Conservation (phyloP, 2,113 vertebrate genomes). For the Brachyistius frenatus region DNA sequence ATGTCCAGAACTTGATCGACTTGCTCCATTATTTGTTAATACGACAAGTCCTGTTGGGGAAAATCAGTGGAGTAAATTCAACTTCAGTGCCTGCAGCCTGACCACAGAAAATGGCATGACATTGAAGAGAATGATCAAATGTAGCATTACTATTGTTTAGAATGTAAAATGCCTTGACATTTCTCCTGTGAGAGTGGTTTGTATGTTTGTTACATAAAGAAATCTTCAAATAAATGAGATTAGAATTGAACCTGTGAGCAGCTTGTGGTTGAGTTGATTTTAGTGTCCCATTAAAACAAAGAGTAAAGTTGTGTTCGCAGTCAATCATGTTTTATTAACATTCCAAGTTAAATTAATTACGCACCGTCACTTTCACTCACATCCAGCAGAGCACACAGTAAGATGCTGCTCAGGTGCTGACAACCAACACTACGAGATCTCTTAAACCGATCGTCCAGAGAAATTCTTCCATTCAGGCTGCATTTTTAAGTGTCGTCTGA, state of each 20-base stretch:
- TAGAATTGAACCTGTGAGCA: conserved; percentile 1
- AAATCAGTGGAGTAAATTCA: conserved; percentile 3
- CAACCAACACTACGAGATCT: conserved; percentile 43
- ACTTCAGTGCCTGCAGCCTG: conserved; percentile 61
- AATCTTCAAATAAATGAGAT: conserved; percentile 67
- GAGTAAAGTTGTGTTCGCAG: conserved; percentile 19
- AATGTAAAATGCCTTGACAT: conserved; percentile 61
- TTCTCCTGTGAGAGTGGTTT: conserved; percentile 66
- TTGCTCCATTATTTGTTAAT: conserved; percentile 4
- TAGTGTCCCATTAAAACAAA: not conserved
- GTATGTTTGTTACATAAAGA: conserved; percentile 73
- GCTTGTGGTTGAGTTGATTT: not conserved
- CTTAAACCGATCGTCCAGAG: not conserved
- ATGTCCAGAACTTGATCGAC: not conserved
- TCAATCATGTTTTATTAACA: conserved; percentile 67
- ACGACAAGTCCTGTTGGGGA: not conserved
- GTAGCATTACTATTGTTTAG: conserved; percentile 27
- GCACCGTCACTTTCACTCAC: conserved; percentile 18
- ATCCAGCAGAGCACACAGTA: conserved; percentile 19
- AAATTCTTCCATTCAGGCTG: conserved; percentile 37
- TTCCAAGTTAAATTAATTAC: conserved; percentile 68
- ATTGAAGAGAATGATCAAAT: conserved; percentile 48
- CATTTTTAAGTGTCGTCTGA: conserved; percentile 39
- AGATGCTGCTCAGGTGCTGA: conserved; percentile 41
- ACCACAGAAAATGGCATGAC: conserved; percentile 66